phyloP scores from a whole-genome alignment of 2,888 invertebrate genomes.

The Zaprionus obscuricornis region DNA sequence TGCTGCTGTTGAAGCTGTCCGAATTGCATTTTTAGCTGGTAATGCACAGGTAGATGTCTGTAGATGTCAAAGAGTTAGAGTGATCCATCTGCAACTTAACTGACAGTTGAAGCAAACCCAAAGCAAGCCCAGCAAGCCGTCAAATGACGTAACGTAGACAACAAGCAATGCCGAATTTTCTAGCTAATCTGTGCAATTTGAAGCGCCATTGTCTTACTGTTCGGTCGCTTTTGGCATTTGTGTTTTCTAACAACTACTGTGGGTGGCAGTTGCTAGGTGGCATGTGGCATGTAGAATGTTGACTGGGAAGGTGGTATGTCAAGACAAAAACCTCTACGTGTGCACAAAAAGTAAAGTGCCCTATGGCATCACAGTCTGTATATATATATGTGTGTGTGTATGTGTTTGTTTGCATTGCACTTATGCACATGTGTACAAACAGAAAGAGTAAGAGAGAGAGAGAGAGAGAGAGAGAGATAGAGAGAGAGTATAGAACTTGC shows the following conservation, averaged over 20 bases:
- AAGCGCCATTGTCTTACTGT: constrained; percentile 71
- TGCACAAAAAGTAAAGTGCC: constrained; percentile 65
- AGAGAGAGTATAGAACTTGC: neutral
- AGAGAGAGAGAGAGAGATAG: constrained; percentile 1
- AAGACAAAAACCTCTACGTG: constrained; percentile 56
- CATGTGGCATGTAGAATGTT: constrained; percentile 15
- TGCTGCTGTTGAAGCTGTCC: too few relatives aligned
- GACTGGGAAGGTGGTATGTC: constrained; percentile 21
- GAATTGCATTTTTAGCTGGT: constrained; percentile 35
- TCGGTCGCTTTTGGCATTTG: constrained; percentile 28
- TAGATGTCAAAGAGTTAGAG: constrained; percentile 66
- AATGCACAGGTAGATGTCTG: constrained; percentile 65
- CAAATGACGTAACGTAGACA: neutral
- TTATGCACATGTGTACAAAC: constrained; percentile 73
- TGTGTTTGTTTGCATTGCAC: constrained; percentile 61
- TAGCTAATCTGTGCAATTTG: constrained; percentile 75
- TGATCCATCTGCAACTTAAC: constrained; percentile 1
- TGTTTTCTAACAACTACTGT: constrained; percentile 30
- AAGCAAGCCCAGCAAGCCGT: neutral
- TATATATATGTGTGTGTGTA: constrained; percentile 22
- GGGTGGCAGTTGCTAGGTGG: too few relatives aligned
- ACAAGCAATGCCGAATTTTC: constrained; percentile 51
- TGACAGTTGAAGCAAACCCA: neutral
- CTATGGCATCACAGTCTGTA: constrained; percentile 34
- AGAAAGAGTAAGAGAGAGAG: constrained; percentile 11